Base-by-base conservation (phyloP, 2,113 vertebrate genomes). In the Procavia capensis region DNA sequence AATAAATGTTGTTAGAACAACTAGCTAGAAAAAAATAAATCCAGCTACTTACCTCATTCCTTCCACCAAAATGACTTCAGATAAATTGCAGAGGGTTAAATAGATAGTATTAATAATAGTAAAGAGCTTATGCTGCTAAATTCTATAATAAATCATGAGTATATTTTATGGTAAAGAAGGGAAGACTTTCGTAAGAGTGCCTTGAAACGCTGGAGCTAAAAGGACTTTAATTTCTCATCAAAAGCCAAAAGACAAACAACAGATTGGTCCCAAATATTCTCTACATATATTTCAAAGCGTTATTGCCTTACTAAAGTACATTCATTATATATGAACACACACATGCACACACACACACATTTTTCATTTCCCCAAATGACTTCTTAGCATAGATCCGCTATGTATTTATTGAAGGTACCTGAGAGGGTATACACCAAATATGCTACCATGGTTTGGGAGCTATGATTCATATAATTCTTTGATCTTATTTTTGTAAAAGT, bases 401-500 rank as follows among this genome's bases (percentile, higher is more conserved):
- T n/a, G 10, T 16, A 72, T 68, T 34, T 68, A 36, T 17, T 13
- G 29, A 36, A 68, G 34, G n/a, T 72, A 39, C 39, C n/a, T 78
- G 25, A 14, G 19, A 92, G 4, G 27, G 43, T 61, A 43, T 17
- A 45, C 66, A 29, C 4, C 34, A 83, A 66, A 5, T 11, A n/a
- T 57, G 78, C 87, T 63, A 16, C 43, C 29, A 17, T 82, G 68
- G 4, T 68, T 90, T 92, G 72, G 34, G 54, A 31, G 24, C 70
- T 90, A 34, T 91, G 91, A 94, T 83, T 83, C 74, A 66, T 59
- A 31, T 16, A 93, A 50, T 72, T 91, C 92, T 86, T 4, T 88
- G 66, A 66, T 82, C 22, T 39, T 92, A 17, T 34, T 91, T 82
- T 86, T 80, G 39, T 80, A 47, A 39, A 24, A 61, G n/a, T 34